Evolutionary conservation across 2,888 invertebrate species (phyloP).

Genomic region (Leptinotarsa juncta): DNA sequence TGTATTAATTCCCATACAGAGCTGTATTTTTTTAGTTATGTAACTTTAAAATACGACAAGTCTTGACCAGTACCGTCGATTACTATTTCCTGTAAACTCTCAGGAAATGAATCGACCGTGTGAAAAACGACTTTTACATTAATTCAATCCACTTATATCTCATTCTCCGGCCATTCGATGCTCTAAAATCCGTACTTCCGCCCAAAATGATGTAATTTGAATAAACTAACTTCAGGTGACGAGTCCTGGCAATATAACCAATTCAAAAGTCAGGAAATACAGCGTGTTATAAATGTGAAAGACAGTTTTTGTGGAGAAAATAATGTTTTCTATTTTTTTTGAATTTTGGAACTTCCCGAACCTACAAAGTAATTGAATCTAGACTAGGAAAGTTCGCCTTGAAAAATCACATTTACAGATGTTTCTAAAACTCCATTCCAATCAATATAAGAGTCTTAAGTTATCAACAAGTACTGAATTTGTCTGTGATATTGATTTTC

Average conservation of each 20-base stretch:
- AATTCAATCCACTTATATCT: constrained; percentile 11
- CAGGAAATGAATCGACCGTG: constrained; percentile 7
- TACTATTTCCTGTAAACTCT: background rate
- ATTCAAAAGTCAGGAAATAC: background rate
- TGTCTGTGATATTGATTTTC: too few species aligned
- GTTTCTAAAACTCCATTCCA: too few species aligned
- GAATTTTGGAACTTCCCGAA: too few species aligned
- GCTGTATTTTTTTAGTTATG: background rate
- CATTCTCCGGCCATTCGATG: constrained; percentile 12
- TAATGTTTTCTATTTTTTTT: too few species aligned
- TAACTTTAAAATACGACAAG: background rate
- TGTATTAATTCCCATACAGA: too few species aligned
- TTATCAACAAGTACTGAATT: too few species aligned
- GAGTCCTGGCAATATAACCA: background rate
- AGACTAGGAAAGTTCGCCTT: too few species aligned
- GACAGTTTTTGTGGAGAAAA: too few species aligned
- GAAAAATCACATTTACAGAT: too few species aligned
- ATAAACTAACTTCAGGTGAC: background rate
- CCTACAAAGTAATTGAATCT: too few species aligned
- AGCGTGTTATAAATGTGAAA: background rate
- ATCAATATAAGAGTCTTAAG: too few species aligned
- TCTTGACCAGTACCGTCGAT: background rate
- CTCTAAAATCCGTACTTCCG: background rate
- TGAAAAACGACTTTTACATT: constrained; percentile 6
- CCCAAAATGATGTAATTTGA: background rate